These are phyloP conservation scores for Chalcosyrphus nemorum DNA, from an alignment of 2,888 invertebrate genomes.

Conservation along the genomic window DNA sequence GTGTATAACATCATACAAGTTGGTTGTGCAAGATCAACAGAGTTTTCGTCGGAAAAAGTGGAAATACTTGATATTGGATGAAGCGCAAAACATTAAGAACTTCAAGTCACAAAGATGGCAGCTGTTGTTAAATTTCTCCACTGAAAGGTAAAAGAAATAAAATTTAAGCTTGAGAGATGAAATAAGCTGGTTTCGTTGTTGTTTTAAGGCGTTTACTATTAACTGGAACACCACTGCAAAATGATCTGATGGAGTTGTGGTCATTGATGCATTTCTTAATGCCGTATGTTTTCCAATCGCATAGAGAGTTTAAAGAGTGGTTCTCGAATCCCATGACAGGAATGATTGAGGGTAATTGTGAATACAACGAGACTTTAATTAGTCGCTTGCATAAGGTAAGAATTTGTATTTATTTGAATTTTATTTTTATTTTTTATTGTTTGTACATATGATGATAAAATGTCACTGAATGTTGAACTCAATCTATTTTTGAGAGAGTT, in stretches of 20 bases:
- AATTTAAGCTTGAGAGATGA: not conserved
- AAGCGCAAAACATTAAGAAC: constrained; percentile 99
- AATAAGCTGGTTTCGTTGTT: not conserved
- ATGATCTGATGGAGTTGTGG: constrained; percentile 98
- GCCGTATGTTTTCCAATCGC: constrained; percentile 98
- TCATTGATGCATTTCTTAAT: constrained; percentile 99
- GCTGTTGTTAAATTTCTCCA: constrained; percentile 95
- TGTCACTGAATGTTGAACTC: constrained; percentile 64
- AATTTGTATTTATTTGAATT: not conserved
- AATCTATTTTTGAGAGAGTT: constrained; percentile 66
- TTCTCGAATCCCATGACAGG: constrained; percentile 98
- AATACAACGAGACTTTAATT: constrained; percentile 95
- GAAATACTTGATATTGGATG: constrained; percentile 98
- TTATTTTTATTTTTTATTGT: not conserved
- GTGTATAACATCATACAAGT: constrained; percentile 98
- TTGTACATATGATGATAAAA: constrained; percentile 64
- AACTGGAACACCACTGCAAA: constrained; percentile 97
- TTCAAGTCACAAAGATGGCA: constrained; percentile 99
- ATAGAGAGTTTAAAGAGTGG: constrained; percentile 99
- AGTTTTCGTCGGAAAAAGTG: constrained; percentile 98
- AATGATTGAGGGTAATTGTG: constrained; percentile 96
- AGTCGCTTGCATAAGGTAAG: constrained; percentile 95
- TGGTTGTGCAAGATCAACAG: constrained; percentile 99
- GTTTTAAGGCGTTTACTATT: constrained; percentile 89
- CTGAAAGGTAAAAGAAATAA: constrained; percentile 88